Base-by-base conservation (phyloP, 2,888 invertebrate species). In the Ophion ellenae region DNA sequence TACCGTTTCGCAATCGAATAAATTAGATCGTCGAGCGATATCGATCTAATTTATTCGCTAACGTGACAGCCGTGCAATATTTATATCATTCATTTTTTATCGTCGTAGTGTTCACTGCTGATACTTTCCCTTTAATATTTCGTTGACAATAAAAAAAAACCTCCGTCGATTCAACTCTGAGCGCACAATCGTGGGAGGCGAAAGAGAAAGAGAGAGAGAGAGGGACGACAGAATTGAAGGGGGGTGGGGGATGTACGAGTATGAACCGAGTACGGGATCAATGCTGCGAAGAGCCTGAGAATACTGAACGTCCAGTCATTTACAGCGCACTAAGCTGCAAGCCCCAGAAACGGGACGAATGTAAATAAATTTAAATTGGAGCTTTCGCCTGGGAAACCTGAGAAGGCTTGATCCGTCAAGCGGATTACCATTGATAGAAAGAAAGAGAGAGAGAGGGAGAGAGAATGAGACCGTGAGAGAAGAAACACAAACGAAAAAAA, bases 341-440 rank as follows among this genome's bases (percentile, higher is more conserved):
- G 66, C 20, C 87, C 85, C 87, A 87, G 90, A 89, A 90, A 90
- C 90, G 89, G 90, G 90, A 91, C 90, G 89, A 92, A 91, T 92
- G 92, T 91, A 92, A 91, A 91, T 92, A 92, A 91, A 92, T 92
- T 92, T 89, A 90, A 91, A 92, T 91, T 89, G 89, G 87, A 90
- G 88, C 88, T 74, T 69, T 81, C 74, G 81, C 67, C 59, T 61
- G 20, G 32, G 87, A 80, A 85, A 84, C 84, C 82, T 80, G 84
- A 84, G 86, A 82, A 85, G 78, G 86, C 84, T 89, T 87, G 89
- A 87, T 86, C 88, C 89, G 87, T 82, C 89, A 88, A 90, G 90
- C 89, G 90, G 90, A 91, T 90, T 89, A 89, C 84, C 88, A 86
- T 69, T 73, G 85, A 80, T 85, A 71, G 57, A 66, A 47, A 45